These are phyloP conservation scores for Hylaea fasciaria DNA, from an alignment of 2,888 invertebrate species.

Conservation along the genomic window DNA sequence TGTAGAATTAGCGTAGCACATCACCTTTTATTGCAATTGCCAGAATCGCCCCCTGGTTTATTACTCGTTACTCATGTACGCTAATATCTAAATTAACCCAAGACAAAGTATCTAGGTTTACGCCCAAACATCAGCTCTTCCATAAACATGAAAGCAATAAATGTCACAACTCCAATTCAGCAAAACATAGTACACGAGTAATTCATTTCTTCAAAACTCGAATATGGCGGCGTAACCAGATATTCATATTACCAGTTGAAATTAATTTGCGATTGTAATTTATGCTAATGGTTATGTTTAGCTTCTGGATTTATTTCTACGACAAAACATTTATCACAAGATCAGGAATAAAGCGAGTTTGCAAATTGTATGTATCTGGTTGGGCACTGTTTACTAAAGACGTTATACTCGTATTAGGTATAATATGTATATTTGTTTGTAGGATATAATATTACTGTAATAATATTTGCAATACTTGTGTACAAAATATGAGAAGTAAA, in stretches of 20 bases:
- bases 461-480: neutral
- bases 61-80: no score
- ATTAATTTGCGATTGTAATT: constrained; percentile 76
- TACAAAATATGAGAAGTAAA: neutral
- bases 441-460: neutral
- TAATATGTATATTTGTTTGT: neutral
- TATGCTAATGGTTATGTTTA: constrained; percentile 64
- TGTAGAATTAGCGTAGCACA: no score
- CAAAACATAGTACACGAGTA: constrained; percentile 9
- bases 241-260: constrained; percentile 39
- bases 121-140: constrained; percentile 19
- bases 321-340: constrained; percentile 70
- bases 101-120: constrained; percentile 22
- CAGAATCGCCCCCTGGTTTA: no score
- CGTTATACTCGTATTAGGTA: neutral
- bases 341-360: constrained; percentile 66
- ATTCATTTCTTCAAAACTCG: constrained; percentile 14
- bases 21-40: no score
- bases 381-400: constrained; percentile 29
- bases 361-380: constrained; percentile 61
- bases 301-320: constrained; percentile 65
- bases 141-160: constrained; percentile 33
- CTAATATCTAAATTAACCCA: constrained; percentile 11
- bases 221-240: constrained; percentile 8
- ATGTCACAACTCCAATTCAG: constrained; percentile 26